Base-by-base conservation (phyloP, 2,888 invertebrate genomes). In the Orthonychiurus folsomi region DNA sequence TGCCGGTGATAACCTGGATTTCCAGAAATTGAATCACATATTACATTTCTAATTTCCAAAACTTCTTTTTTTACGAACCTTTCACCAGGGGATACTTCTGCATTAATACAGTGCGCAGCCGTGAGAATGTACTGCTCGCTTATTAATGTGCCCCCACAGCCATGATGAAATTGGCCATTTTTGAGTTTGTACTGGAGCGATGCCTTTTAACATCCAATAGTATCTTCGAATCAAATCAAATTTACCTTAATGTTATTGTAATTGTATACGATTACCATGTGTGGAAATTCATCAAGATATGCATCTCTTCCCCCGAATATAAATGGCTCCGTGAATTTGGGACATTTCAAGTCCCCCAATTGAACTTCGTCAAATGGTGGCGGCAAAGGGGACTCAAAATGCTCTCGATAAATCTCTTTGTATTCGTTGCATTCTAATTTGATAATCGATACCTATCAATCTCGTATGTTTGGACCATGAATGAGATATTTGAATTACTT, bases 131-230 rank as follows among this genome's bases (percentile, higher is more conserved):
- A 73, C 3, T 64, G 56, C 3, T 69, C 66, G 47, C 69, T 70
- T 24, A 73, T 72, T n/a, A 73, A 63, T 3, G 69, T 61, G 0
- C 72, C 73, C 47, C 72, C 73, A 53, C 73, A 73, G 20, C 58
- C 61, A 65, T 65, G 71, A 2, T 50, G 24, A 23, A 62, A 52
- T 1, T 50, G 48, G 1, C 65, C 56, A 3, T 25, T 53, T 1
- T 54, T 20, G 12, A 37, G 15, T 5, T 59, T 59, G 59, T 64
- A 73, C 1, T 70, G 70, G 23, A 73, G 61, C 20, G 68, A 69
- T 26, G 62, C 69, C 73, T 72, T 21, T 21, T 18, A 56, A 47
- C n/a, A 52, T 20, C 5, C 52, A 5, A 48, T 15, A n/a, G n/a
- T 15, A 48, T 15, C 12, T 48, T 48, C 48, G 48, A 48, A n/a